phyloP scores from a whole-genome alignment of 1,140 invertebrate genomes.

The Tribolium madens region DNA sequence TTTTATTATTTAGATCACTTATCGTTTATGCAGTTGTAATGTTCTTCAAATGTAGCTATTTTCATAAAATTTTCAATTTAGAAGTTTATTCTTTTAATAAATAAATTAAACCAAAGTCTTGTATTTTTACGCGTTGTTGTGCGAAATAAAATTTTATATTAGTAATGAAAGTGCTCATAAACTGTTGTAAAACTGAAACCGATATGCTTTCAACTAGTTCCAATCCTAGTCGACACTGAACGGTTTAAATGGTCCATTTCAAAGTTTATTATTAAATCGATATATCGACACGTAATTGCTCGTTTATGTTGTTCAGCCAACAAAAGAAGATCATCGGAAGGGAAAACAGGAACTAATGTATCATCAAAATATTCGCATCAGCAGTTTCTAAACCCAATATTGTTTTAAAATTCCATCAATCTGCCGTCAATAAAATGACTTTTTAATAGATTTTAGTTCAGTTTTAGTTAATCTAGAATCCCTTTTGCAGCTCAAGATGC shows the following conservation, averaged over 20 bases:
- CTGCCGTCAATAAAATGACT: no score
- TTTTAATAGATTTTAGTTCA: no score
- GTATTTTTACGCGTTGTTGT: background rate
- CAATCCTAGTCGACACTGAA: background rate
- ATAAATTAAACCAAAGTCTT: background rate
- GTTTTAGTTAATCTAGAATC: background rate
- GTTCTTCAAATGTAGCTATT: no score
- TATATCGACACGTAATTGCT: background rate
- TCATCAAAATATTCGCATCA: background rate
- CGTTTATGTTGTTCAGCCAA: background rate
- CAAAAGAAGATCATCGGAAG: background rate
- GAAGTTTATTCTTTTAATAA: no score
- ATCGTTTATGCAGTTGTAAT: no score
- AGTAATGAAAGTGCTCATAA: background rate
- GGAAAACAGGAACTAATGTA: background rate
- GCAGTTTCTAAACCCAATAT: background rate
- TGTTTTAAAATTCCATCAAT: no score
- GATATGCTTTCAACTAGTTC: background rate
- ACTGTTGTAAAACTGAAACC: background rate
- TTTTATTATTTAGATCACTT: no score
- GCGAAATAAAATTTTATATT: background rate
- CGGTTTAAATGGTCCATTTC: background rate
- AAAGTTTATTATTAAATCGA: background rate
- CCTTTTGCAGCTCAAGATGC: conserved; percentile 38
- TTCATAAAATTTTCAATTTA: no score